A percentile compares a stretch with the other conserved stretches of the same genome.
Conservation (phyloP, 2,888 invertebrate genomes). For the Eristalinus aeneus region DNA sequence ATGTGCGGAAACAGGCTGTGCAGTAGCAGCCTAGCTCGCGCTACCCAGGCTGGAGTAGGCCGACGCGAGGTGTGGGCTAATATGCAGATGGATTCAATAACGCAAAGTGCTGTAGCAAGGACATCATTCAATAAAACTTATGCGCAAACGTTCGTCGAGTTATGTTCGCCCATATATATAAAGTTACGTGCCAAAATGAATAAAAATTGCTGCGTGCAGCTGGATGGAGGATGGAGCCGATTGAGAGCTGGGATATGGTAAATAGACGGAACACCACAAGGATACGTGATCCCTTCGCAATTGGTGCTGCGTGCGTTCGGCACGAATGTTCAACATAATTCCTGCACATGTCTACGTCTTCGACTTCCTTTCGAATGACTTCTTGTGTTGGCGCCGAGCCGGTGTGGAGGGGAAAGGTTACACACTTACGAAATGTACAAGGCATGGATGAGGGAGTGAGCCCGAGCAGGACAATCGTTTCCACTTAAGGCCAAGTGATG, state of each 20-base stretch:
- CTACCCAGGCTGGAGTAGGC: no score
- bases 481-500: constrained; percentile 70
- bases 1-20: constrained; percentile 34
- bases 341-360: constrained; percentile 36
- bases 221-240: neutral
- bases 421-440: constrained; percentile 46
- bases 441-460: neutral
- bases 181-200: constrained; percentile 73
- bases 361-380: neutral
- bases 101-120: constrained; percentile 72
- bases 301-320: constrained; percentile 67
- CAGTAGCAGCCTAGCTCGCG: constrained; percentile 21
- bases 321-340: constrained; percentile 65
- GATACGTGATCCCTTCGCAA: constrained; percentile 65
- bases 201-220: constrained; percentile 59
- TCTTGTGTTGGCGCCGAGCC: neutral
- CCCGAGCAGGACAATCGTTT: constrained; percentile 61
- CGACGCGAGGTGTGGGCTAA: constrained; percentile 42
- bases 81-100: constrained; percentile 74
- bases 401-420: neutral
- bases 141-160: constrained; percentile 72
- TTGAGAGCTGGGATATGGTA: constrained; percentile 60
- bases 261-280: constrained; percentile 52
- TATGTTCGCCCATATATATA: constrained; percentile 73
- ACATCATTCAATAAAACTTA: constrained; percentile 74